Evolutionary conservation across 2,113 vertebrate species (phyloP).

Genomic region (Odontesthes bonariensis): DNA sequence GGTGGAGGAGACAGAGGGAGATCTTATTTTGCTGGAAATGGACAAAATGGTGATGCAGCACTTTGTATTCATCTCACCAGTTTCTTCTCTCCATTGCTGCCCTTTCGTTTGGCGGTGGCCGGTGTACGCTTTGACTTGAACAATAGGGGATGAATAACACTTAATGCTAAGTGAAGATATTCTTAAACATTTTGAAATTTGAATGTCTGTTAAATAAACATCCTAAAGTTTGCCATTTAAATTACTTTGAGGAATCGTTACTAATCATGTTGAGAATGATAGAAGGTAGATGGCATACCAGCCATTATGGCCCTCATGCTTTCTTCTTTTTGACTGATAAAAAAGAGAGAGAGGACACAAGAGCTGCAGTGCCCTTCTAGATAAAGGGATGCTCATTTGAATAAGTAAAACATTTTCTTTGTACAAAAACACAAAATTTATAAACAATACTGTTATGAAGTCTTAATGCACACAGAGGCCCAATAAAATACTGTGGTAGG

Average conservation of each 20-base stretch:
- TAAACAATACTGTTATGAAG: no score
- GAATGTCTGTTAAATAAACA: neutral
- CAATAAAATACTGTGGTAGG: slow-evolving; percentile 61
- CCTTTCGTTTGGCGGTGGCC: slow-evolving; percentile 30
- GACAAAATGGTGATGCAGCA: slow-evolving; percentile 71
- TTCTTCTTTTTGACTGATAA: no score
- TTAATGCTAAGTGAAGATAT: neutral
- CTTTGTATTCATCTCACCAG: slow-evolving; percentile 67
- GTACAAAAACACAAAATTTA: no score
- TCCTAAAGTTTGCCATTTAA: slow-evolving; percentile 11
- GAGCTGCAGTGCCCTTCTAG: no score
- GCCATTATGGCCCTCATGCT: no score
- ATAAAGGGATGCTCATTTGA: no score
- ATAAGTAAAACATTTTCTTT: no score
- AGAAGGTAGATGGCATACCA: no score
- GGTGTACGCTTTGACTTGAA: slow-evolving; percentile 8
- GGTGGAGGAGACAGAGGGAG: slow-evolving; percentile 59
- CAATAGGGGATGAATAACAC: neutral
- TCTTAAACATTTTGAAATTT: neutral
- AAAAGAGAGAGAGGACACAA: no score
- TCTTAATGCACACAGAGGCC: slow-evolving; percentile 57
- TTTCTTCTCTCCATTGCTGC: slow-evolving; percentile 34
- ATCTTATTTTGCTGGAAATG: slow-evolving; percentile 73
- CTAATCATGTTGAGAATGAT: no score
- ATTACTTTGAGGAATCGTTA: neutral